Conservation (phyloP, 1,140 invertebrate genomes). For the Drosophila asahinai region DNA sequence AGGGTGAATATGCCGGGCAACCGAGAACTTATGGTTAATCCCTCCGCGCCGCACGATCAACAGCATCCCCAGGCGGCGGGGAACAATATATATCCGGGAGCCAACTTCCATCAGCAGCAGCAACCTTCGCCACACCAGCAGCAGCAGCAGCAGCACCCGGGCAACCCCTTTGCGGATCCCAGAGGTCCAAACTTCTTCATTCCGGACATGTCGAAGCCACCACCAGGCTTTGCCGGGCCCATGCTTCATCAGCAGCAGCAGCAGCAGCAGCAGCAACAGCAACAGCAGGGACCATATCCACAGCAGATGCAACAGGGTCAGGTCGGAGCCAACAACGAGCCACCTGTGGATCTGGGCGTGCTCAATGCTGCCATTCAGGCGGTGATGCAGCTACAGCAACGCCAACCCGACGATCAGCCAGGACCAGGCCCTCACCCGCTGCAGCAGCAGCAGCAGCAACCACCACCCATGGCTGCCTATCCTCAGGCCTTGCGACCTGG, state of each 20-base stretch:
- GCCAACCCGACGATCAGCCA: slow-evolving; percentile 58
- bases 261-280: slow-evolving; percentile 32
- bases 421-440: slow-evolving; percentile 15
- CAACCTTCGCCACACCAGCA: slow-evolving; percentile 17
- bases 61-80: slow-evolving; percentile 37
- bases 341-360: slow-evolving; percentile 67
- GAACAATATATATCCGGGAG: slow-evolving; percentile 56
- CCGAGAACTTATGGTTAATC: slow-evolving; percentile 51
- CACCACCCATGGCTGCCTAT: slow-evolving; percentile 37
- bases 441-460: slow-evolving; percentile 35
- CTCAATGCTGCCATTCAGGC: slow-evolving; percentile 79
- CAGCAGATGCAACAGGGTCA: slow-evolving; percentile 51
- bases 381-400: slow-evolving; percentile 80
- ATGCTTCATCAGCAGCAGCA: slow-evolving; percentile 47
- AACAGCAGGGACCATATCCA: slow-evolving; percentile 38
- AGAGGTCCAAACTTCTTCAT: slow-evolving; percentile 86
- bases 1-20: slow-evolving; percentile 61
- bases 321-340: slow-evolving; percentile 31
- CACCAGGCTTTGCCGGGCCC: slow-evolving; percentile 90
- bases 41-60: slow-evolving; percentile 49
- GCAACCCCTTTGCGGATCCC: slow-evolving; percentile 61
- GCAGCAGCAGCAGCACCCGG: slow-evolving; percentile 32
- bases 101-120: slow-evolving; percentile 61
- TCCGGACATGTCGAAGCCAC: slow-evolving; percentile 94
- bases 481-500: slow-evolving; percentile 38